These are phyloP conservation scores for Cataglyphis cursor DNA, from an alignment of 2,888 invertebrate species.

Conservation along the genomic window DNA sequence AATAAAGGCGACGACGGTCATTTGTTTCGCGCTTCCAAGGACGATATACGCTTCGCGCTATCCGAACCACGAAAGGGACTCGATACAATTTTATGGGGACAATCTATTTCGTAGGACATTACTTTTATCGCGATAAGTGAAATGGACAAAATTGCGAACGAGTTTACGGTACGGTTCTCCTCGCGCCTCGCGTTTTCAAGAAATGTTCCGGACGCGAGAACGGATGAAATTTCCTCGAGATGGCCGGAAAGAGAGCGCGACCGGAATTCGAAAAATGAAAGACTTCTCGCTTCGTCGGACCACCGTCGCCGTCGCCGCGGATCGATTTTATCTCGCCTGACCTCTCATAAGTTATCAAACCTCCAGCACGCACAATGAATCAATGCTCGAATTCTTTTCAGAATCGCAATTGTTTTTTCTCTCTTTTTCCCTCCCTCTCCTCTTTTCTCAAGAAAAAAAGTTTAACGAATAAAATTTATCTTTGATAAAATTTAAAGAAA, in stretches of 20 bases:
- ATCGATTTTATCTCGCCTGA: constrained; percentile 62
- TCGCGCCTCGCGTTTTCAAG: constrained; percentile 32
- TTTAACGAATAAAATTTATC: not conserved
- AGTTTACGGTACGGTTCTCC: constrained; percentile 54
- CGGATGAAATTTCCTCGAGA: constrained; percentile 61
- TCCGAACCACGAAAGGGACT: constrained; percentile 50
- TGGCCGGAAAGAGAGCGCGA: constrained; percentile 43
- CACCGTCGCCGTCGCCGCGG: not conserved
- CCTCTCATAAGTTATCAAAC: constrained; percentile 60
- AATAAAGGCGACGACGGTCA: constrained; percentile 46
- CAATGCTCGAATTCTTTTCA: constrained; percentile 24
- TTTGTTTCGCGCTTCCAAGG: constrained; percentile 50
- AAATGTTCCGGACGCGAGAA: constrained; percentile 53
- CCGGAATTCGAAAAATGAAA: constrained; percentile 67
- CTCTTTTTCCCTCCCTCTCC: not conserved
- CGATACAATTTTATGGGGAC: constrained; percentile 56
- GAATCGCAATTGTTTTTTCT: constrained; percentile 11
- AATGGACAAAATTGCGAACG: constrained; percentile 59
- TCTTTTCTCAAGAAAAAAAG: not conserved
- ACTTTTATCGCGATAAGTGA: constrained; percentile 55
- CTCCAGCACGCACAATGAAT: constrained; percentile 50
- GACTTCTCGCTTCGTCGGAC: constrained; percentile 35
- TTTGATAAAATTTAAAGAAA: constrained; percentile 24
- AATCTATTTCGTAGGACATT: constrained; percentile 56
- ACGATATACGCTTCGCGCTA: constrained; percentile 39